Conservation (phyloP, 64 coral and sea anemone genomes). For the Astreopora myriophthalma region DNA sequence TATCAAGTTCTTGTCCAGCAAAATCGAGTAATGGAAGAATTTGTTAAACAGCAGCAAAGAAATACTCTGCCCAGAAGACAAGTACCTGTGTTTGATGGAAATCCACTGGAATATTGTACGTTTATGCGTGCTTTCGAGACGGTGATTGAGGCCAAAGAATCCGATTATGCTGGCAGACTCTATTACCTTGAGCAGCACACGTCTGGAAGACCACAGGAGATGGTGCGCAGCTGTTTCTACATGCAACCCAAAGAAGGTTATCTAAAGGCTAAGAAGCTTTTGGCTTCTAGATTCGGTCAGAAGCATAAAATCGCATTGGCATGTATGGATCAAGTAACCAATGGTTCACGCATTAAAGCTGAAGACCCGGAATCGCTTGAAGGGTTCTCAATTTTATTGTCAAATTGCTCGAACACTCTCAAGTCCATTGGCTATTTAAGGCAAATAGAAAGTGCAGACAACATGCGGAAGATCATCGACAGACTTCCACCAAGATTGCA, state of each 20-base stretch:
- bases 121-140: constrained; percentile 59
- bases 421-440: constrained; percentile 34
- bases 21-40: constrained; percentile 1
- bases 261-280: neutral
- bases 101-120: constrained; percentile 10
- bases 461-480: constrained; percentile 43
- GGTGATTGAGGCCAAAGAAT: constrained; percentile 36
- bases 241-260: constrained; percentile 35
- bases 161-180: neutral
- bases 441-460: constrained; percentile 61
- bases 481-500: constrained; percentile 4
- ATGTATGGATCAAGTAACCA: constrained; percentile 44
- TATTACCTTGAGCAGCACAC: constrained; percentile 54
- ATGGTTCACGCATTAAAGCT: constrained; percentile 29
- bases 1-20: neutral
- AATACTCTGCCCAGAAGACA: constrained; percentile 14
- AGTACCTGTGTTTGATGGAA: constrained; percentile 28
- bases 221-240: constrained; percentile 14
- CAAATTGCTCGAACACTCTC: constrained; percentile 39
- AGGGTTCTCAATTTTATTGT: too few relatives aligned
- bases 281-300: constrained; percentile 34
- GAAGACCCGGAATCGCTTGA: constrained; percentile 50
- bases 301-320: constrained; percentile 33
- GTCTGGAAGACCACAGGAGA: neutral
- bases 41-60: neutral